Conservation (phyloP, 1,140 invertebrate species). For the Chelonus insularis region DNA sequence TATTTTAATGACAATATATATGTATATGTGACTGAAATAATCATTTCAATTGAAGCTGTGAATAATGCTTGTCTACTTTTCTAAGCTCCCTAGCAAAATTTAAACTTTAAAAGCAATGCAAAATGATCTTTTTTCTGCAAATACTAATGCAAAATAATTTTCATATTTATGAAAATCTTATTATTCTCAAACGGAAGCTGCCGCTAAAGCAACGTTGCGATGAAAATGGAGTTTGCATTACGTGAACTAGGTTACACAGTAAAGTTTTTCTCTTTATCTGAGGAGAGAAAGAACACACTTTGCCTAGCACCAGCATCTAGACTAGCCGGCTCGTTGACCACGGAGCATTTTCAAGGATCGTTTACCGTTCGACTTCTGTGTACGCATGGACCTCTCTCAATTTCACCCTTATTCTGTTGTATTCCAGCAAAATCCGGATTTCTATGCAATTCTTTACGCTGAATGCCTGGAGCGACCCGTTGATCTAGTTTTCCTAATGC, state of each 20-base stretch:
- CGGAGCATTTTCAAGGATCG: slow-evolving; percentile 22
- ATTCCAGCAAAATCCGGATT: background rate
- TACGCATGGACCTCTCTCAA: slow-evolving; percentile 10
- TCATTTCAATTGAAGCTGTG: too few species aligned
- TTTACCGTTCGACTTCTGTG: slow-evolving; percentile 1
- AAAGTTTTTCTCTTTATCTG: slow-evolving; percentile 3
- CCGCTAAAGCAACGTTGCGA: background rate
- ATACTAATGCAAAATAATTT: background rate
- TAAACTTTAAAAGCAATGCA: too few species aligned
- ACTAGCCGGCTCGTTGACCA: slow-evolving; percentile 18
- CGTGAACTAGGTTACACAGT: slow-evolving; percentile 4
- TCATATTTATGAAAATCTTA: slow-evolving; percentile 7
- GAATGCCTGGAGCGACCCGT: background rate
- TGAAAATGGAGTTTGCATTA: slow-evolving; percentile 14
- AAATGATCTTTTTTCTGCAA: too few species aligned
- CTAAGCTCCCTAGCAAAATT: too few species aligned
- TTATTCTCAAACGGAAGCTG: background rate
- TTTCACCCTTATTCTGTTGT: slow-evolving; percentile 9
- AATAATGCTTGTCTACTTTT: too few species aligned
- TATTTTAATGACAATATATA: too few species aligned
- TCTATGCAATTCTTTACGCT: too few species aligned
- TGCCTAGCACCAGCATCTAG: slow-evolving; percentile 1
- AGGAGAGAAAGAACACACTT: slow-evolving; percentile 2
- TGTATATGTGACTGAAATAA: too few species aligned
- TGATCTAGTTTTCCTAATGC: background rate